Percentiles rank a stretch among this genome's conserved stretches.
Conservation (phyloP, 2,797 vertebrate species). For the Benthosema pterotum region DNA sequence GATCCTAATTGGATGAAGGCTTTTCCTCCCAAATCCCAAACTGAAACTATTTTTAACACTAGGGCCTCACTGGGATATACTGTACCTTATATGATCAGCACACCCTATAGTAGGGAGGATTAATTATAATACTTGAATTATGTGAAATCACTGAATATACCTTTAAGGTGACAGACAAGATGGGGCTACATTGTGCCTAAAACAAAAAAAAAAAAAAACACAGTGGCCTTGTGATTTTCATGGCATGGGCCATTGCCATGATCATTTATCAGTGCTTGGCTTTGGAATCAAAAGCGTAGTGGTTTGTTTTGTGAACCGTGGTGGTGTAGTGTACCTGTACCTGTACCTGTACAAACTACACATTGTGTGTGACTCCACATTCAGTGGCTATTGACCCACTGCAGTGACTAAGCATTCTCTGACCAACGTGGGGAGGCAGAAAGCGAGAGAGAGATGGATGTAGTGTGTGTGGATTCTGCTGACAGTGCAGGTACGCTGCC, state of each 20-base stretch:
- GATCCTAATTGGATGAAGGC: too few species aligned
- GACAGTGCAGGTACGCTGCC: conserved; percentile 68
- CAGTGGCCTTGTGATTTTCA: neutral
- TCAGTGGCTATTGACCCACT: conserved; percentile 63
- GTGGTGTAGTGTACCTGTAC: too few species aligned
- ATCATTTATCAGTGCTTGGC: neutral
- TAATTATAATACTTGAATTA: too few species aligned
- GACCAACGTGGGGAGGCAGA: conserved; percentile 23
- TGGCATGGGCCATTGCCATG: conserved; percentile 2
- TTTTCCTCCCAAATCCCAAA: too few species aligned
- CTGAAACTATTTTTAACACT: too few species aligned
- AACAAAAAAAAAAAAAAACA: too few species aligned
- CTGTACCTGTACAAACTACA: conserved; percentile 27
- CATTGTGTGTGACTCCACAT: conserved; percentile 43
- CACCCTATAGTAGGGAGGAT: too few species aligned
- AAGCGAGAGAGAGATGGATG: conserved; percentile 66
- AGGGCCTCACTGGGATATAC: too few species aligned
- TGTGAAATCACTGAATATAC: too few species aligned
- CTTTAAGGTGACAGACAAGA: too few species aligned
- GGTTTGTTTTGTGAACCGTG: conserved; percentile 16
- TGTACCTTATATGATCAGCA: too few species aligned
- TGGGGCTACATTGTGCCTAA: too few species aligned
- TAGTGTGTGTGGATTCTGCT: conserved; percentile 66
- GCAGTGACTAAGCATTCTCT: conserved; percentile 75
- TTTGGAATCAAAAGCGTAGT: neutral